Percentiles rank a stretch among this genome's conserved stretches.
Evolutionary conservation across 2,888 invertebrate species (phyloP).

Genomic region (Belgica antarctica): DNA sequence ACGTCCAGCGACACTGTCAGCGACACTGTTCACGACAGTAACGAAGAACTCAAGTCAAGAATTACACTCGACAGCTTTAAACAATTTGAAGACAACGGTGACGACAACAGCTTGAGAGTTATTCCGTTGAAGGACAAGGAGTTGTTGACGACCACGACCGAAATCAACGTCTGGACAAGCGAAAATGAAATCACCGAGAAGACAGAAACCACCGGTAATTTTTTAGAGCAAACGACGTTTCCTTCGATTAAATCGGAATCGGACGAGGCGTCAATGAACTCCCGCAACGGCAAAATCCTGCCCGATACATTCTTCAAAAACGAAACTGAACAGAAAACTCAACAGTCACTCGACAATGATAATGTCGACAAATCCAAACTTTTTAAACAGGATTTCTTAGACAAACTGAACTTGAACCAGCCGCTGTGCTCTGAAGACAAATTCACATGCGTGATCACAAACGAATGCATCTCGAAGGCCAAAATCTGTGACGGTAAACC

Average conservation of each 20-base stretch:
- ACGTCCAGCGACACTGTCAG: neutral
- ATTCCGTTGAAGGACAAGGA: conserved; percentile 42
- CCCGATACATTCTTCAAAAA: neutral
- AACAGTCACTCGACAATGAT: neutral
- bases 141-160: conserved; percentile 26
- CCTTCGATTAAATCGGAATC: conserved; percentile 46
- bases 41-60: neutral
- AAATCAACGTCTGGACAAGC: conserved; percentile 12
- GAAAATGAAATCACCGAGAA: conserved; percentile 44
- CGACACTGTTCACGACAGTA: neutral
- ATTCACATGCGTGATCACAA: conserved; percentile 58
- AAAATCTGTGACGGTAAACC: conserved; percentile 61
- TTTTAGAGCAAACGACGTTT: conserved; percentile 47
- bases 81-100: neutral
- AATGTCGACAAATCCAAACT: neutral
- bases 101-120: conserved; percentile 33
- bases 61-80: neutral
- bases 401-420: neutral
- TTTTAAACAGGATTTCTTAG: conserved; percentile 32
- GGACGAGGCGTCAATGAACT: conserved; percentile 46
- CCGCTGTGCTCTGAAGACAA: conserved; percentile 56
- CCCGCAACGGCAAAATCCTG: conserved; percentile 44
- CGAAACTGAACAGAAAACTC: conserved; percentile 26
- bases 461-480: conserved; percentile 59
- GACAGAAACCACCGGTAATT: conserved; percentile 46